Conservation (phyloP, 2,888 invertebrate genomes). For the Caenorhabditis wallacei region DNA sequence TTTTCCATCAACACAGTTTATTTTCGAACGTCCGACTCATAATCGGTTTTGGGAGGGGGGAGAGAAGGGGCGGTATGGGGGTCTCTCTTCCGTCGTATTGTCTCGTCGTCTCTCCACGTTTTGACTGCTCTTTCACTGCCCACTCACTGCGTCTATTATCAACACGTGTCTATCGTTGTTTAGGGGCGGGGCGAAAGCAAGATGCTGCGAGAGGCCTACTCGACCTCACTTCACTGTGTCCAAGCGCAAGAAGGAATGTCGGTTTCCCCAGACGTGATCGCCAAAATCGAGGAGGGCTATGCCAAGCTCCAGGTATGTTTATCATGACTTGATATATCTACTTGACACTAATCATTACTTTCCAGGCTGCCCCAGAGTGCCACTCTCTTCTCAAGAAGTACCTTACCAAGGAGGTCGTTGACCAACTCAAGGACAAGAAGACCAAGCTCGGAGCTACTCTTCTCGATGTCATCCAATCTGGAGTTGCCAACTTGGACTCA, state of each 20-base stretch:
- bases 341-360: constrained; percentile 8
- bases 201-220: constrained; percentile 70
- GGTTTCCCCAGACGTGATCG: constrained; percentile 69
- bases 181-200: constrained; percentile 62
- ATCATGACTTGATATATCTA: too few species aligned
- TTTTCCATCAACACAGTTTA: constrained; percentile 45
- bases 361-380: constrained; percentile 87
- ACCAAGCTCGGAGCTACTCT: constrained; percentile 95
- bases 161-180: constrained; percentile 53
- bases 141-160: constrained; percentile 38
- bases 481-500: constrained; percentile 95
- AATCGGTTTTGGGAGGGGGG: constrained; percentile 45
- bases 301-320: constrained; percentile 79
- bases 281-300: constrained; percentile 81
- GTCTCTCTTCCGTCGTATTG: constrained; percentile 19
- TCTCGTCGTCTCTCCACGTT: constrained; percentile 18
- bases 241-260: constrained; percentile 68
- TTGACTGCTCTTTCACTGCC: constrained; percentile 13
- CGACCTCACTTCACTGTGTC: constrained; percentile 68
- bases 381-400: constrained; percentile 97
- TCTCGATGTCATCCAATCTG: constrained; percentile 91
- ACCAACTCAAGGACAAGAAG: constrained; percentile 93
- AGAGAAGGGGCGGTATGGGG: constrained; percentile 46
- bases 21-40: constrained; percentile 62
- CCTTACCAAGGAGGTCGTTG: constrained; percentile 91